A percentile compares a stretch with the other conserved stretches of the same genome.
These are phyloP conservation scores for Aleiodes testaceus DNA, from an alignment of 2,888 invertebrate species.

Conservation along the genomic window DNA sequence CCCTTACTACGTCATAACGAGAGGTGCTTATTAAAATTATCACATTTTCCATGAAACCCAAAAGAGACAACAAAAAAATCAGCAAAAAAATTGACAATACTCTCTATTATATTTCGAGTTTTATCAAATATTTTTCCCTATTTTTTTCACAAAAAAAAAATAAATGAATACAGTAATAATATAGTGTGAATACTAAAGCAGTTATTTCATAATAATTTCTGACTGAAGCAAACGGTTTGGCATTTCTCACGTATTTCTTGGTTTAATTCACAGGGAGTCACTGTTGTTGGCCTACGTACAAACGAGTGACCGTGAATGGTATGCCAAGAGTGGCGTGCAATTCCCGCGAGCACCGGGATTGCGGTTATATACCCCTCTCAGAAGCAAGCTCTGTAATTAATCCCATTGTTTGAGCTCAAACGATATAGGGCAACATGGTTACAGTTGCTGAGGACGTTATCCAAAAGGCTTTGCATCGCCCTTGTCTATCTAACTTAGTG, in stretches of 20 bases:
- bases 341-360: constrained; percentile 62
- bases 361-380: constrained; percentile 56
- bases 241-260: constrained; percentile 26
- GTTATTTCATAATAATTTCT: background rate
- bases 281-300: too few relatives aligned
- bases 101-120: too few relatives aligned
- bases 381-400: constrained; percentile 64
- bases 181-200: too few relatives aligned
- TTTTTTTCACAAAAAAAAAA: too few relatives aligned
- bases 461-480: constrained; percentile 43
- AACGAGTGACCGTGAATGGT: constrained; percentile 22
- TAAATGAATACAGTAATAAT: too few relatives aligned
- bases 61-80: too few relatives aligned
- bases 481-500: constrained; percentile 44
- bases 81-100: too few relatives aligned
- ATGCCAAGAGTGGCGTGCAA: constrained; percentile 31
- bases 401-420: constrained; percentile 64
- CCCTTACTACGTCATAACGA: too few relatives aligned
- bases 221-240: background rate
- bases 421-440: constrained; percentile 50
- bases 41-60: too few relatives aligned
- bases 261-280: constrained; percentile 11
- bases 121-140: too few relatives aligned
- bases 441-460: constrained; percentile 39
- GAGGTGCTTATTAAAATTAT: too few relatives aligned